Percentiles rank a stretch among this genome's conserved stretches.
Conservation (phyloP, 2,797 vertebrate species). For the Phataginus tetradactyla region DNA sequence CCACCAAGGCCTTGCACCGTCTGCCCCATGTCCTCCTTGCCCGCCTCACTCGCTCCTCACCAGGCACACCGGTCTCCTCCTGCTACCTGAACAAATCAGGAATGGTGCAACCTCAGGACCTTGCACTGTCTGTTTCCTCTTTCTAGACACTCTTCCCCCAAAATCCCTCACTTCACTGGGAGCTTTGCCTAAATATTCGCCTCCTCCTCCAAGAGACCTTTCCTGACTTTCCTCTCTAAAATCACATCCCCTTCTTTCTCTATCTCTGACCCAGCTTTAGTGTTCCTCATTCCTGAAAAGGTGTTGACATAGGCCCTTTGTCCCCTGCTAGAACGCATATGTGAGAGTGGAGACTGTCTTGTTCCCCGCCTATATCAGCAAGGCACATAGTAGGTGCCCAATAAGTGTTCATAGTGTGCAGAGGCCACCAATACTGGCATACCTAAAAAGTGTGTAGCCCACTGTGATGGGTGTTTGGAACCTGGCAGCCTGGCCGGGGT, state of each 20-base stretch:
- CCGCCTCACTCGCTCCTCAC: not conserved
- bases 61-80: not conserved
- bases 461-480: not conserved
- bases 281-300: not conserved
- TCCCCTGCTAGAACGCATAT: not conserved
- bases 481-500: not conserved
- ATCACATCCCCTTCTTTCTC: not conserved
- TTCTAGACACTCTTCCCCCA: not conserved
- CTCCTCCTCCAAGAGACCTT: not conserved
- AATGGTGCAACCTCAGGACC: not conserved
- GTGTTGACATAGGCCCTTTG: not conserved
- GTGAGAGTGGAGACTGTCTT: not conserved
- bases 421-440: not conserved
- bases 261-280: not conserved
- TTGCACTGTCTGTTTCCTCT: not conserved
- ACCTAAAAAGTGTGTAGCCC: not conserved
- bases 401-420: no score
- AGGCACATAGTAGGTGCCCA: not conserved
- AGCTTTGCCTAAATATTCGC: not conserved
- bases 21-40: not conserved
- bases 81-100: not conserved
- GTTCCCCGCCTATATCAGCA: not conserved
- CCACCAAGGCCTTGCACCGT: no score
- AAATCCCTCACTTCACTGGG: not conserved
- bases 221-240: not conserved